Evolutionary conservation across 2,888 invertebrate genomes (phyloP), one percentile per base, ranked within the genome.

Genomic region (Pachymerium ferrugineum): DNA sequence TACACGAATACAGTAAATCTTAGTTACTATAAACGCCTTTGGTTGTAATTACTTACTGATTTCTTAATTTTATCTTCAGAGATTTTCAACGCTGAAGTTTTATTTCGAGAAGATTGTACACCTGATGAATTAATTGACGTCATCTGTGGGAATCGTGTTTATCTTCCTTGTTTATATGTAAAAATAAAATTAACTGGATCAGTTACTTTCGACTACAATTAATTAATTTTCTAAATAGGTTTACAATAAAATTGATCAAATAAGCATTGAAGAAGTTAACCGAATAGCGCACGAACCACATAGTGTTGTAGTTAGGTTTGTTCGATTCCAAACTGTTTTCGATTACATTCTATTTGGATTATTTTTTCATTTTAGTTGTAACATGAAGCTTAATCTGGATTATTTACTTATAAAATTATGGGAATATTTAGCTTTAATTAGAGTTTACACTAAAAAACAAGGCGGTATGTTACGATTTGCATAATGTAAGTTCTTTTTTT

Each of bases 191-290:
- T 12, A 3, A 16, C 10, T 54, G 5, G 16, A 62, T 8, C 38
- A 1, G 12, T 3, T n/a, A 38, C 3, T 4, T 6, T n/a, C 10
- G 16, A 62, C 12, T 8, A 6, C 74, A 19, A 31, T 6, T 75
- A n/a, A n/a, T n/a, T 74, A 74, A 76, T 69, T 74, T 77, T 78
- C 3, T 76, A n/a, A n/a, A n/a, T n/a, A 83, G 83, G 85, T 98
- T 74, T 99, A 98, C 85, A 99, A 99, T 85, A 99, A 99, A 88
- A 96, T 99, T 79, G 99, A 99, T 88, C 97, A 99, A 86, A 94
- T 99, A 80, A 94, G 97, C 72, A 95, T 99, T 78, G 98, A 99
- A 84, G 97, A 98, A 85, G 95, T 98, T 6, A 94, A 97, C 84
- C 87, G 94, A 80, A 89, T 99, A 83, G 98, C 98, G 3, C 86